A percentile compares a stretch with the other conserved stretches of the same genome.
Conservation (phyloP, 1,140 invertebrate species). For the Drosophila varians region DNA sequence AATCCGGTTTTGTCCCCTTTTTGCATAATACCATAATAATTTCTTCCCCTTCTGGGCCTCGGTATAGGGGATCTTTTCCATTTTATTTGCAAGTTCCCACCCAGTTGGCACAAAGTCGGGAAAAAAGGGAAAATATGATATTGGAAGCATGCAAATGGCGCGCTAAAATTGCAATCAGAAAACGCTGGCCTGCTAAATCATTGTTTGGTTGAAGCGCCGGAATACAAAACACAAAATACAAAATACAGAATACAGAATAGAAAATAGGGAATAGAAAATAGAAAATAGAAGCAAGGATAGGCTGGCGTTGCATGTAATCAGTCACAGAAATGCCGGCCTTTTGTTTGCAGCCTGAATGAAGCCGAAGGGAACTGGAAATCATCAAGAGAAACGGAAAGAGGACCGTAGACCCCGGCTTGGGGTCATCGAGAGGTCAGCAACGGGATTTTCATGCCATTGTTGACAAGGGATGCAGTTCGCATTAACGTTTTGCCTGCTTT, state of each 20-base stretch:
- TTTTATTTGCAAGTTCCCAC: slow-evolving; percentile 54
- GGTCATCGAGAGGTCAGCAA: slow-evolving; percentile 81
- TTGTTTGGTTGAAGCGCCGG: slow-evolving; percentile 68
- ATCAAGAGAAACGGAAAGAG: slow-evolving; percentile 59
- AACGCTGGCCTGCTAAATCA: slow-evolving; percentile 41
- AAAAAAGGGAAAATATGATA: slow-evolving; percentile 32
- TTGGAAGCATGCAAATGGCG: slow-evolving; percentile 76
- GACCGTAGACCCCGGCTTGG: slow-evolving; percentile 61
- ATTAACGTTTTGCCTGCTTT: slow-evolving; percentile 61
- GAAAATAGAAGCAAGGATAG: slow-evolving; percentile 56
- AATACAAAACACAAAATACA: slow-evolving; percentile 19
- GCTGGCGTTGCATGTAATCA: slow-evolving; percentile 71
- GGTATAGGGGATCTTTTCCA: slow-evolving; percentile 49
- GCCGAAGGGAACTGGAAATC: slow-evolving; percentile 67
- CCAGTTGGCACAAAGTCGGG: slow-evolving; percentile 52
- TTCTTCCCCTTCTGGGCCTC: slow-evolving; percentile 36
- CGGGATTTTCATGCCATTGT: slow-evolving; percentile 79
- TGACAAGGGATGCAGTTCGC: slow-evolving; percentile 76
- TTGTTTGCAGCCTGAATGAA: slow-evolving; percentile 78
- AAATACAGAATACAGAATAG: slow-evolving; percentile 38
- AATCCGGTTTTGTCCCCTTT: slow-evolving; percentile 25
- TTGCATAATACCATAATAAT: slow-evolving; percentile 21
- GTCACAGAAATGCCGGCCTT: slow-evolving; percentile 77
- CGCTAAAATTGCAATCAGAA: slow-evolving; percentile 48
- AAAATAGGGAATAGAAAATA: slow-evolving; percentile 6